Base-by-base conservation (phyloP, 2,113 vertebrate genomes). In the Brachypodius melanocephalos region DNA sequence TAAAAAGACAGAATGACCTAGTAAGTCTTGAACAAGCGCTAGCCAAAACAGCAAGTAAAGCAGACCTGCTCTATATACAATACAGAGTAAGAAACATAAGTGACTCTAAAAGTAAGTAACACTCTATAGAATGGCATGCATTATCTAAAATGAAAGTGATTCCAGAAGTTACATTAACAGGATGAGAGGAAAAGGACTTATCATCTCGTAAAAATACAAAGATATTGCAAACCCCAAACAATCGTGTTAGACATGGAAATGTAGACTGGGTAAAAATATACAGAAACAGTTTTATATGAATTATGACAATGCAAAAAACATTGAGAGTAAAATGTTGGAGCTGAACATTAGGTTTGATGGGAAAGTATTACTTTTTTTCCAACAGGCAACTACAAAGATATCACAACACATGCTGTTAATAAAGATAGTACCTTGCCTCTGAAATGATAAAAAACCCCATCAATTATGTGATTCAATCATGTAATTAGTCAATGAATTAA, bases 1-100 rank as follows among this genome's bases (percentile, higher is more conserved):
- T 99, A 95, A 90, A 94, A 92, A 95, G 83, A 92, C 19, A 85
- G 12, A 96, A 95, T 32, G 80, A 88, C 17, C 77, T 67, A 52
- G 4, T 85, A 82, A 90, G 40, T 62, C n/a, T 58, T 54, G 69
- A 81, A 38, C 18, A 82, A 94, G 7, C 4, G 2, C 17, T 31
- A 80, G 31, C 6, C 5, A 1, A 69, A 85, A 67, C 16, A 78
- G 21, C 1, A 17, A 63, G 45, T 76, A 74, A 65, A 87, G 65
- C 40, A 85, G 17, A 48, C 5, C 34, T 79, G 18, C 24, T 67
- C 22, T 29, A 52, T 31, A 29, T 4, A 31, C 5, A 63, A 26
- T 2, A 55, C 2, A 17, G 12, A 65, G 9, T 43, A 81, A 65
- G n/a, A 78, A 88, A 79, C 5, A 16, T 12, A 24, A 85, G 31